Percentiles rank a stretch among this genome's conserved stretches.
Evolutionary conservation across 2,797 vertebrate genomes (phyloP).

Genomic region (Liparis tanakae): DNA sequence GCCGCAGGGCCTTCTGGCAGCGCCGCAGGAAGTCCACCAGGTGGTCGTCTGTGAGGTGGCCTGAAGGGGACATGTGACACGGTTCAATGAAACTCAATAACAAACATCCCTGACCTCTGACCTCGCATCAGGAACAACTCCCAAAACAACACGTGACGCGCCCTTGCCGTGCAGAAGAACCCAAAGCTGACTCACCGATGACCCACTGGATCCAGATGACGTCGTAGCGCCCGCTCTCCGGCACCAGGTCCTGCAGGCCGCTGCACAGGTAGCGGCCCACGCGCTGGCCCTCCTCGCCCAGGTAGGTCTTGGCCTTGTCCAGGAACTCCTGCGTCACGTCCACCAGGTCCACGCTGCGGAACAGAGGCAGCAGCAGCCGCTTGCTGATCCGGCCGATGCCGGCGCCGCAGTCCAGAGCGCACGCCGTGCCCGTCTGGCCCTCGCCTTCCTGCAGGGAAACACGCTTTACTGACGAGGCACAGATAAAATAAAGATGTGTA

Average conservation of each 20-base stretch:
- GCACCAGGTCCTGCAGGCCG: constrained; percentile 93
- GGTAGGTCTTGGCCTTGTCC: constrained; percentile 89
- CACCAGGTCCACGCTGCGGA: constrained; percentile 93
- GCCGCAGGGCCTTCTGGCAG: constrained; percentile 86
- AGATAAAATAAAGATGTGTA: too few species aligned
- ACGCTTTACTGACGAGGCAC: too few species aligned
- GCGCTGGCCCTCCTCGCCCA: constrained; percentile 89
- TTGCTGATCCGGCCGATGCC: constrained; percentile 97
- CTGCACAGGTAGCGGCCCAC: constrained; percentile 92
- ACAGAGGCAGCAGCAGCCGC: constrained; percentile 91
- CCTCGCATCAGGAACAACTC: too few species aligned
- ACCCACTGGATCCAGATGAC: constrained; percentile 99
- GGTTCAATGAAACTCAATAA: too few species aligned
- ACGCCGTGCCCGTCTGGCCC: constrained; percentile 84
- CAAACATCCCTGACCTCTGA: too few species aligned
- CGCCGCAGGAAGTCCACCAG: constrained; percentile 90
- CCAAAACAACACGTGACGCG: too few species aligned
- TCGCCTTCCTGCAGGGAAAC: constrained; percentile 78
- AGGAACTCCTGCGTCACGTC: constrained; percentile 95
- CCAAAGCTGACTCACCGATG: constrained; percentile 86
- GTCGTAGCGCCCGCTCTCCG: constrained; percentile 88
- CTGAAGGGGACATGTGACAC: constrained; percentile 66
- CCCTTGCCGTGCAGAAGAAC: too few species aligned
- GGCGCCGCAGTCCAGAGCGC: constrained; percentile 93
- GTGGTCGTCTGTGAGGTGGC: constrained; percentile 93